A percentile compares a stretch with the other conserved stretches of the same genome.
Evolutionary conservation across 2,888 invertebrate genomes (phyloP).

Genomic region (Chymomyza fuscimana): DNA sequence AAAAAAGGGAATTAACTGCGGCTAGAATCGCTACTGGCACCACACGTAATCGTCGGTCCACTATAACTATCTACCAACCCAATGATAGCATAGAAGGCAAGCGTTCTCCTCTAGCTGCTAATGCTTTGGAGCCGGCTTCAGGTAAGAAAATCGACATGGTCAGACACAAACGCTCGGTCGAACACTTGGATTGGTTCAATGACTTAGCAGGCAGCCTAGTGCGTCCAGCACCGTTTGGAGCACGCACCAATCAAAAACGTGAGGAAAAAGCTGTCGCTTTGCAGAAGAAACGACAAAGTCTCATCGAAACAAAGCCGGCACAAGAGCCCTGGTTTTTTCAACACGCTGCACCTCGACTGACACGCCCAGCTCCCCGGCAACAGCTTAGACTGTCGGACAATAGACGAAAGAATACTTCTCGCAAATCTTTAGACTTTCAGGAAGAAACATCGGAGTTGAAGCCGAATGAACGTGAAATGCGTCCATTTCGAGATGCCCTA

Average conservation of each 20-base stretch:
- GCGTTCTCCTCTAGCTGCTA: slow-evolving; percentile 22
- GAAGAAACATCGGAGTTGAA: slow-evolving; percentile 22
- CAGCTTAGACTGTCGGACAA: neutral
- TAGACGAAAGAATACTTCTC: neutral
- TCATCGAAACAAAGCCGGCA: neutral
- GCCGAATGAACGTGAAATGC: slow-evolving; percentile 42
- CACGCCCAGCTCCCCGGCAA: slow-evolving; percentile 56
- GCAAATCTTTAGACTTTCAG: slow-evolving; percentile 32
- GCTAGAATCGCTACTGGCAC: slow-evolving; percentile 16
- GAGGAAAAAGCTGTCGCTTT: slow-evolving; percentile 13
- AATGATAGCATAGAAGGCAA: slow-evolving; percentile 23
- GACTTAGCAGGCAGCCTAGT: slow-evolving; percentile 70
- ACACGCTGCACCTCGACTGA: slow-evolving; percentile 37
- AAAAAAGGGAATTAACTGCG: slow-evolving; percentile 47
- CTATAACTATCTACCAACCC: slow-evolving; percentile 77
- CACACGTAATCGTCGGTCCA: slow-evolving; percentile 70
- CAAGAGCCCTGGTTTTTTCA: slow-evolving; percentile 62
- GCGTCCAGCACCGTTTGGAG: slow-evolving; percentile 72
- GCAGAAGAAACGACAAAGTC: slow-evolving; percentile 35
- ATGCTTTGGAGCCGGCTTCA: slow-evolving; percentile 35
- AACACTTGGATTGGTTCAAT: slow-evolving; percentile 75
- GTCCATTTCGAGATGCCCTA: slow-evolving; percentile 56
- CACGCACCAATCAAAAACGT: slow-evolving; percentile 28
- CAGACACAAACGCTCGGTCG: slow-evolving; percentile 67
- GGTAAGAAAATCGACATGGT: slow-evolving; percentile 26